Evolutionary conservation across 2,113 vertebrate genomes (phyloP).

Genomic region (Recurvirostra avosetta): DNA sequence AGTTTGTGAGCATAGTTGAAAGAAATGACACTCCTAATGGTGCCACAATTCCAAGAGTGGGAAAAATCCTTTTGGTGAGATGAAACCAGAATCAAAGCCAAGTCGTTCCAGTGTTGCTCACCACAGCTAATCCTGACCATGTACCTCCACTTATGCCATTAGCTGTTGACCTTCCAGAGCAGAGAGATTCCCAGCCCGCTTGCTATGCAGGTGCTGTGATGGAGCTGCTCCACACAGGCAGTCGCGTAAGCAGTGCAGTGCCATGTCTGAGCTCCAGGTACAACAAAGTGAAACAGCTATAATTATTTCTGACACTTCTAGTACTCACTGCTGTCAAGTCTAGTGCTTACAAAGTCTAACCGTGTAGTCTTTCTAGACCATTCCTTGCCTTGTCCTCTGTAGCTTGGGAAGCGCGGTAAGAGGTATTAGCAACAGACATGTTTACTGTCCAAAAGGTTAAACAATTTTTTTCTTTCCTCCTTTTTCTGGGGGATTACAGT

Average conservation of each 20-base stretch:
- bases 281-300: background rate
- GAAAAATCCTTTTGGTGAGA: background rate
- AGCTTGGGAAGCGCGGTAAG: background rate
- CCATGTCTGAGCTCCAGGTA: background rate
- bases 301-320: background rate
- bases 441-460: background rate
- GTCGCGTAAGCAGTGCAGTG: background rate
- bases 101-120: background rate
- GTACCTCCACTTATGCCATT: background rate
- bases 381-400: background rate
- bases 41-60: background rate
- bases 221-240: background rate
- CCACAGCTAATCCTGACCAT: background rate
- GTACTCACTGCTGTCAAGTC: background rate
- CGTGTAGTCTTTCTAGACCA: background rate
- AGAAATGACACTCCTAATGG: accelerated
- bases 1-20: background rate
- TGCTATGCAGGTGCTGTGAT: accelerated
- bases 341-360: background rate
- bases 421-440: background rate
- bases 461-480: background rate
- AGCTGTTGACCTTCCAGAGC: background rate
- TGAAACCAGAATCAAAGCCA: background rate
- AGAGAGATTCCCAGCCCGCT: background rate
- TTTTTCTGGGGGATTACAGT: background rate